Evolutionary conservation across 2,113 vertebrate species (phyloP).

Genomic region (Rhinoderma darwinii): DNA sequence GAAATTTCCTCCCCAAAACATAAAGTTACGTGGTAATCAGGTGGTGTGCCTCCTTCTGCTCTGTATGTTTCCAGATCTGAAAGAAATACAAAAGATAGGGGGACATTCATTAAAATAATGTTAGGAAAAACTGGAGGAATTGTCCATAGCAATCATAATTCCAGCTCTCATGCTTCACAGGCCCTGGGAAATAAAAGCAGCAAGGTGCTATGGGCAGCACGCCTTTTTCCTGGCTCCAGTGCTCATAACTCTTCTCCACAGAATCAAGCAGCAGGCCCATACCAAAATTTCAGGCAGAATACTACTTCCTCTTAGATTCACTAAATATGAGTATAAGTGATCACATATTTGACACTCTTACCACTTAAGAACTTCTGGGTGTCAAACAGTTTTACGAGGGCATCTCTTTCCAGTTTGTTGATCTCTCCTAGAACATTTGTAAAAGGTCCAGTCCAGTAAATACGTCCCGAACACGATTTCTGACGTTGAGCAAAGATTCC

Average conservation of each 20-base stretch:
- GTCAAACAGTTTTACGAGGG: conserved; percentile 77
- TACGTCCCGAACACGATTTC: conserved; percentile 75
- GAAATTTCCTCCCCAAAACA: conserved; percentile 81
- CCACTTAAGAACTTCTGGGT: conserved; percentile 75
- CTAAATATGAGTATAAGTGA: neutral
- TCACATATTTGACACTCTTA: conserved; percentile 62
- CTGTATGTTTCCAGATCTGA: conserved; percentile 75
- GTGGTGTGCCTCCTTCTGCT: conserved; percentile 66
- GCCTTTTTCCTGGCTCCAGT: neutral
- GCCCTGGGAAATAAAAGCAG: neutral
- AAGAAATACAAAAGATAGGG: neutral
- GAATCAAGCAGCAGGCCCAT: neutral
- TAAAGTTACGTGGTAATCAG: conserved; percentile 76
- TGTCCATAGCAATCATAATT: neutral
- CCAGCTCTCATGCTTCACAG: too few species aligned
- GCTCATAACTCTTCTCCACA: neutral
- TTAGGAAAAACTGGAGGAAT: neutral
- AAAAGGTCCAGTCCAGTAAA: conserved; percentile 81
- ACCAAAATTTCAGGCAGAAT: neutral
- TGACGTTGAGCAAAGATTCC: conserved; percentile 80
- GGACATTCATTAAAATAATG: neutral
- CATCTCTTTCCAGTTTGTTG: conserved; percentile 76
- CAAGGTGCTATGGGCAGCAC: neutral
- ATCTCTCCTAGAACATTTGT: conserved; percentile 37
- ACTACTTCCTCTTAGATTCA: too few species aligned